phyloP scores from a whole-genome alignment of 2,888 invertebrate species.

The Volucella bombylans region DNA sequence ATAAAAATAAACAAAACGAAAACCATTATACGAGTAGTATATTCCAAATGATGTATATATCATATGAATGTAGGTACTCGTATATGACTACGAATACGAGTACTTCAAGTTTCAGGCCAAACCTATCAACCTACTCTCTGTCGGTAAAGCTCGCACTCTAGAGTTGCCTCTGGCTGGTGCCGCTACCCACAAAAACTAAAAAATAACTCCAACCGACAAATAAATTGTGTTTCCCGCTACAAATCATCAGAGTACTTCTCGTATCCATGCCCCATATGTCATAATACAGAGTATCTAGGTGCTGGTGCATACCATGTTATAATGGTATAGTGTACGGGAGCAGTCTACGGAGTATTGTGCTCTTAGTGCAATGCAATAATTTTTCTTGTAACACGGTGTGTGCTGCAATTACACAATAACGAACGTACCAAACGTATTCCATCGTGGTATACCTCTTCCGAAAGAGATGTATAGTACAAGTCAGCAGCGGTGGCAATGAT shows the following conservation, averaged over 20 bases:
- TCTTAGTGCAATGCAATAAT: conserved; percentile 48
- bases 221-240: conserved; percentile 70
- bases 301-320: no score
- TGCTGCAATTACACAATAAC: conserved; percentile 52
- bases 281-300: no score
- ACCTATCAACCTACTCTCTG: conserved; percentile 56
- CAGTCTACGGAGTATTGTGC: no score
- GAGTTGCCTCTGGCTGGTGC: not conserved
- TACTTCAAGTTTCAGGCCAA: conserved; percentile 30
- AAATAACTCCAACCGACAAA: conserved; percentile 47
- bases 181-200: conserved; percentile 39
- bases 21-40: no score
- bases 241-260: conserved; percentile 50
- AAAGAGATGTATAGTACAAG: conserved; percentile 68
- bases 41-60: no score
- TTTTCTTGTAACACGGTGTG: conserved; percentile 43
- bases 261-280: no score
- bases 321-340: no score
- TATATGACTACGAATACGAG: no score
- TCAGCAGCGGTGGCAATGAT: not conserved
- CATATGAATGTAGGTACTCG: no score
- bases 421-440: no score
- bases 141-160: not conserved
- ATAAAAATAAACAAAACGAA: conserved; percentile 21
- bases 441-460: conserved; percentile 28